phyloP scores from a whole-genome alignment of 1,140 invertebrate genomes.

The Neodiprion virginianus region DNA sequence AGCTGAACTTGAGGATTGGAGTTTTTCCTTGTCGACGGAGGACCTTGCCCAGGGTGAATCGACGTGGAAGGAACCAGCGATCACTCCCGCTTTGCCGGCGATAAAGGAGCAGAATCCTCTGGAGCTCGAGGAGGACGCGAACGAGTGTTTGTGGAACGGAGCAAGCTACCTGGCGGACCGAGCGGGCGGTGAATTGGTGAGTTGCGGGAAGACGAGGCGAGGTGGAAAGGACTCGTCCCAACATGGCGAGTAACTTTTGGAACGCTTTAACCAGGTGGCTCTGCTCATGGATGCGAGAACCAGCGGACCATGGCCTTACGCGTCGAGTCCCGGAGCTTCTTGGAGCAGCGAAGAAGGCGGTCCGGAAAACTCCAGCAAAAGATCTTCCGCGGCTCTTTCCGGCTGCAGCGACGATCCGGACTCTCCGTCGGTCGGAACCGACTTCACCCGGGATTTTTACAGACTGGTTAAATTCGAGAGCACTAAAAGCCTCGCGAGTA shows the following conservation, averaged over 20 bases:
- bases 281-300: conserved; percentile 49
- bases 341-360: conserved; percentile 55
- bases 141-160: conserved; percentile 77
- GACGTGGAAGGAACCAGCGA: conserved; percentile 58
- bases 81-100: conserved; percentile 70
- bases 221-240: background rate
- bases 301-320: conserved; percentile 51
- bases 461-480: conserved; percentile 81
- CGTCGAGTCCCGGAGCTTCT: conserved; percentile 50
- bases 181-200: conserved; percentile 61
- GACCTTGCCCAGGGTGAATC: conserved; percentile 64
- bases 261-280: conserved; percentile 36
- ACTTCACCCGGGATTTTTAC: conserved; percentile 80
- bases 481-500: conserved; percentile 79
- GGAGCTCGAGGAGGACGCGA: conserved; percentile 76
- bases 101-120: conserved; percentile 75
- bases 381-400: conserved; percentile 73
- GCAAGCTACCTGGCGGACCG: conserved; percentile 67
- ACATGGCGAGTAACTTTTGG: background rate
- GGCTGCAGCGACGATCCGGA: conserved; percentile 70
- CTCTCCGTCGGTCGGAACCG: conserved; percentile 72
- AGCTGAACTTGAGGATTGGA: conserved; percentile 81
- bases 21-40: conserved; percentile 73
- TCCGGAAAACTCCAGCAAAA: conserved; percentile 61
- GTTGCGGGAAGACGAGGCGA: background rate